Percentiles rank a stretch among this genome's conserved stretches.
phyloP scores from a whole-genome alignment of 2,113 vertebrate genomes.

The Blennius ocellaris region DNA sequence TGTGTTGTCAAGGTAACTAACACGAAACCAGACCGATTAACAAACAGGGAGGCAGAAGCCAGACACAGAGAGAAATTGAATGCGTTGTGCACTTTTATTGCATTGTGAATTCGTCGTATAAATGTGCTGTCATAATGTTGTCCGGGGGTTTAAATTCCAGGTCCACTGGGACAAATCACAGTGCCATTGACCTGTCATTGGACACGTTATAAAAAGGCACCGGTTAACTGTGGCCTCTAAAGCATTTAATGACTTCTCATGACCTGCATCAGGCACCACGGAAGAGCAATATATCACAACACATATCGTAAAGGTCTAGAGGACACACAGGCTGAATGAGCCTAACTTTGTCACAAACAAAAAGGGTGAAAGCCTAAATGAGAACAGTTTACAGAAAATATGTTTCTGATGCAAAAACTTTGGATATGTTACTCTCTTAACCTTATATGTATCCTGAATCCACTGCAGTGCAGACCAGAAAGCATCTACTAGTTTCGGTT shows the following conservation, averaged over 20 bases:
- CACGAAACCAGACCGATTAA: conserved; percentile 38
- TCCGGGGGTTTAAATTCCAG: conserved; percentile 9
- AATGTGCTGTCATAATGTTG: conserved; percentile 21
- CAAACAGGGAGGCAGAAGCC: conserved; percentile 15
- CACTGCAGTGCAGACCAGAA: background rate
- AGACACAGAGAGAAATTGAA: conserved; percentile 12
- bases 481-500: too few relatives aligned
- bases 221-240: conserved; percentile 56
- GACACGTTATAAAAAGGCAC: conserved; percentile 40
- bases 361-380: background rate
- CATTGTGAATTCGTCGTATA: background rate
- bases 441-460: background rate
- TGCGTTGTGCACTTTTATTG: conserved; percentile 4
- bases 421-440: background rate
- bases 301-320: conserved; percentile 8
- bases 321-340: conserved; percentile 20
- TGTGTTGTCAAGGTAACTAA: conserved; percentile 52
- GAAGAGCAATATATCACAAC: conserved; percentile 38
- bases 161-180: conserved; percentile 35
- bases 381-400: background rate
- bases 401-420: background rate
- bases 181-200: conserved; percentile 57
- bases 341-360: conserved; percentile 3
- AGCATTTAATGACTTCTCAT: conserved; percentile 48
- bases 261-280: conserved; percentile 27